Base-by-base conservation (phyloP, 2,888 invertebrate species). In the Molanna angustata region DNA sequence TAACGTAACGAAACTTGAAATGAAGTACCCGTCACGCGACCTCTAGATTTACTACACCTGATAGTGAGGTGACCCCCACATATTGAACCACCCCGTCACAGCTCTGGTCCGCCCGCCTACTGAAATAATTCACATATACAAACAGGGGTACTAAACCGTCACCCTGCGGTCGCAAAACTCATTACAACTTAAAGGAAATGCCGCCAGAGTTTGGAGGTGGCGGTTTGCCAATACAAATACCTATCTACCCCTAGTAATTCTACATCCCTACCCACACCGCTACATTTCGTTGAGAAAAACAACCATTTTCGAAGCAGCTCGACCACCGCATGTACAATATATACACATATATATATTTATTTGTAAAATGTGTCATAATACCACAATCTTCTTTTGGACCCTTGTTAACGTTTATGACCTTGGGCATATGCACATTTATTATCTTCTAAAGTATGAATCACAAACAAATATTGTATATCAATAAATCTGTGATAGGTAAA, bases 151-250 rank as follows among this genome's bases (percentile, higher is more conserved):
- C 17, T 41, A 41, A 41, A 41, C 20, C 40, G 54, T 35, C 54
- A 32, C 49, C 40, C 43, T 52, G 46, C 33, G 41, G 54, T 54
- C 49, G 45, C 45, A 49, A 54, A 54, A 54, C 54, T 54, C 54
- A 49, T 54, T 54, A 54, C 54, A 54, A 54, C 40, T 54, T 54
- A 42, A 41, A 41, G 39, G 37, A 54, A 49, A 42, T 42, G 54
- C 39, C 48, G 48, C 41, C 41, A 49, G 41, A 27, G n/a, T n/a
- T 49, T 17, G 32, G 31, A 48, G 20, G 37, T 40, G 41, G 49
- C 39, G 49, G 49, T 49, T 41, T 27, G 27, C 49, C 49, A 49
- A 49, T 40, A 49, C 49, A 49, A 49, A 49, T 49, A 49, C 41
- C 49, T 20, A 41, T 32, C 40, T 32, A 40, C n/a, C 32, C 47